Evolutionary conservation across 2,888 invertebrate genomes (phyloP).

Genomic region (Thereva unica): DNA sequence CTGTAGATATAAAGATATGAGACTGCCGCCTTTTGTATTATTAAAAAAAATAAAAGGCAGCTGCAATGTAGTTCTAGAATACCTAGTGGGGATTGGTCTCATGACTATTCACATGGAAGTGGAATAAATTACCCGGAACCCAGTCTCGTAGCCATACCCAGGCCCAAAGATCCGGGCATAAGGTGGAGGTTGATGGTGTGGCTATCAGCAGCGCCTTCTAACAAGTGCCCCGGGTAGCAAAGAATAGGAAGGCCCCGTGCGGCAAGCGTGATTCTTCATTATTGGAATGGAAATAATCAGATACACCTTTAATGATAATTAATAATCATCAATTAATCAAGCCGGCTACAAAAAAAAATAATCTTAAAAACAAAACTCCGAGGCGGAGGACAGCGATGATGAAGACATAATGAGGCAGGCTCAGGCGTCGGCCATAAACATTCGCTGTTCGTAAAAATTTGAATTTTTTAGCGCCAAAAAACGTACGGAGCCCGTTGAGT

Average conservation of each 20-base stretch:
- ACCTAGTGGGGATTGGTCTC: conserved; percentile 1
- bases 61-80: too few relatives aligned
- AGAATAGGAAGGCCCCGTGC: conserved; percentile 12
- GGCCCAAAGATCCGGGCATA: background rate
- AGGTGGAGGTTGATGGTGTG: conserved; percentile 1
- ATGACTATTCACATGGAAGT: conserved; percentile 23
- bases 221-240: background rate
- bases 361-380: conserved; percentile 2
- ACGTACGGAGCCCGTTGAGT: conserved; percentile 9
- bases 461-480: conserved; percentile 10
- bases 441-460: background rate
- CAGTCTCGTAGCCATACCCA: background rate
- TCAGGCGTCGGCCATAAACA: background rate
- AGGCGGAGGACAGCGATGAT: conserved; percentile 5
- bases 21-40: too few relatives aligned
- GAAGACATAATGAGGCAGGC: conserved; percentile 15
- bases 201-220: conserved; percentile 4
- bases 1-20: too few relatives aligned
- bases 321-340: conserved; percentile 33
- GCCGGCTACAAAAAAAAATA: conserved; percentile 6
- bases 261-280: conserved; percentile 21
- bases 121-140: conserved; percentile 16
- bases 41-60: too few relatives aligned
- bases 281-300: conserved; percentile 21
- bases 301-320: conserved; percentile 34